phyloP scores from a whole-genome alignment of 2,113 vertebrate species.

The Lagenorhynchus albirostris region DNA sequence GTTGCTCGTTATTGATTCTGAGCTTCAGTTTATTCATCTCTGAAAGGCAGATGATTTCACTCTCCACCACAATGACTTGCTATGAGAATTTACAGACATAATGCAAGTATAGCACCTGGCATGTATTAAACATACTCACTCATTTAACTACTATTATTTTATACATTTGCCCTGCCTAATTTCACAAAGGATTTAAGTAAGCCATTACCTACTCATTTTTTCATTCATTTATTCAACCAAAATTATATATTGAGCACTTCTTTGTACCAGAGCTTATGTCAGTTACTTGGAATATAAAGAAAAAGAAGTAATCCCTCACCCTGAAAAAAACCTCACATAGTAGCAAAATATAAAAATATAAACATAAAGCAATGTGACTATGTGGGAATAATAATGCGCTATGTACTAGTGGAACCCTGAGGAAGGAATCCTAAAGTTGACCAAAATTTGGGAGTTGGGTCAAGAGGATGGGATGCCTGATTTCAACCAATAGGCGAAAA shows the following conservation, averaged over 20 bases:
- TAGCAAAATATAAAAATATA: neutral
- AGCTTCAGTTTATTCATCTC: neutral
- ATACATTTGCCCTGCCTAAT: neutral
- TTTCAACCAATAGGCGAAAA: neutral
- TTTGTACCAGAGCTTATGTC: neutral
- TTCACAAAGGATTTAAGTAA: neutral
- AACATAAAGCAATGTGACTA: neutral
- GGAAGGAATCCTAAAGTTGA: neutral
- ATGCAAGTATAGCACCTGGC: neutral
- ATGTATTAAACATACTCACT: neutral
- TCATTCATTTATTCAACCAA: neutral
- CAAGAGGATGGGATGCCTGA: neutral
- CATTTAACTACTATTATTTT: neutral
- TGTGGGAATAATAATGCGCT: neutral
- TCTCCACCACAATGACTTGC: neutral
- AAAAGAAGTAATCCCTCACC: neutral
- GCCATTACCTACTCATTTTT: neutral
- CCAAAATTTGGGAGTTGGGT: neutral
- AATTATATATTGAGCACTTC: neutral
- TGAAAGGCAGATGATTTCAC: neutral
- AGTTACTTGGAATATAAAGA: neutral
- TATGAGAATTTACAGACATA: neutral
- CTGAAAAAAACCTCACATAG: neutral
- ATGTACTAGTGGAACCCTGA: neutral
- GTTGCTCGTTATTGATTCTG: neutral